Percentiles rank a stretch among this genome's conserved stretches.
These are phyloP conservation scores for Drosophila austrosaltans DNA, from an alignment of 2,888 invertebrate species.

Conservation along the genomic window DNA sequence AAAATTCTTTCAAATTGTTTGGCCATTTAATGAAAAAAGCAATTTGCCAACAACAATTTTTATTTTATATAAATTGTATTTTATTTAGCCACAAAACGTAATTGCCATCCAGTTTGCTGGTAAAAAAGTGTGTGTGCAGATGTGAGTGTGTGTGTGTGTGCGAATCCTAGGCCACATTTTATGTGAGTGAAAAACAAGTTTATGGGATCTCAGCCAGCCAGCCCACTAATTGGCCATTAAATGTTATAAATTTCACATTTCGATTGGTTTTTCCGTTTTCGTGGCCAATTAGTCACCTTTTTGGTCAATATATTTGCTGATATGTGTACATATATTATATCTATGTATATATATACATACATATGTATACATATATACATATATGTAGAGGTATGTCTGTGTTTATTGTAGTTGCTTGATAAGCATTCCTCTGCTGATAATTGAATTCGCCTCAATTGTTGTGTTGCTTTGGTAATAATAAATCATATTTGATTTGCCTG, in stretches of 20 bases:
- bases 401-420: constrained; percentile 40
- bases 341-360: constrained; percentile 15
- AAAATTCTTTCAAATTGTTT: constrained; percentile 33
- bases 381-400: constrained; percentile 25
- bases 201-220: constrained; percentile 43
- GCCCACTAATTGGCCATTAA: constrained; percentile 77
- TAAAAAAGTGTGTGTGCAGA: constrained; percentile 13
- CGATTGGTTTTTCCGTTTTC: constrained; percentile 62
- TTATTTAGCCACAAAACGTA: constrained; percentile 33
- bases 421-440: constrained; percentile 33
- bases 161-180: constrained; percentile 33
- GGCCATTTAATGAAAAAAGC: constrained; percentile 43
- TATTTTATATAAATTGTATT: constrained; percentile 41
- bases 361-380: constrained; percentile 7
- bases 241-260: constrained; percentile 71
- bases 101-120: constrained; percentile 42
- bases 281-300: constrained; percentile 47
- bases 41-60: constrained; percentile 21
- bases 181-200: constrained; percentile 43
- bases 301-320: constrained; percentile 27
- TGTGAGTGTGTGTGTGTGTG: constrained; percentile 14
- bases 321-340: neutral
- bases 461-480: neutral
- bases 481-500: neutral
- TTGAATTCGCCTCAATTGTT: constrained; percentile 5